Evolutionary conservation across 1,140 invertebrate genomes (phyloP), one percentile per base, ranked within the genome.

Genomic region (Leptoteleia sp.): DNA sequence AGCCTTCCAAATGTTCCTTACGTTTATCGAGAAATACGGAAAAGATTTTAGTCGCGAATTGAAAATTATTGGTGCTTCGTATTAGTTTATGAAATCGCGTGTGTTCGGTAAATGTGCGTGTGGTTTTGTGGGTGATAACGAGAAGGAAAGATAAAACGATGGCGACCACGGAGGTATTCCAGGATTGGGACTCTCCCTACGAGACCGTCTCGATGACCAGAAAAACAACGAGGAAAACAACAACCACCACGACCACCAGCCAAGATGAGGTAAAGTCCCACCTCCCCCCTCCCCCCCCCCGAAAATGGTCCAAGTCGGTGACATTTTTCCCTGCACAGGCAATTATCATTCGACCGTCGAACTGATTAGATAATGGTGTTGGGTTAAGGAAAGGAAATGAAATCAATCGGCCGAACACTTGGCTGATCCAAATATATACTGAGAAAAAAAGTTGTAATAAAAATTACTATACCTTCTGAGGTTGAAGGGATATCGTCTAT

Each of bases 81-180:
- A 55, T 15, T 68, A 67, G 45, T 55, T 45, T 31, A 70, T 48
- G 15, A 40, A 29, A 50, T 25, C 35, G 40, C 27, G 15, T 59
- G 62, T 72, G 54, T 37, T 37, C 16, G 13, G 11, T 15, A 12
- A 40, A 59, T 40, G 76, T 73, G 55, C 9, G 42, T 48, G 62
- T 47, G 37, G 25, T 47, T 47, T 55, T 43, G 59, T 70, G 42
- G 29, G 76, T 45, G 29, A 45, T 2, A n/a, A 61, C 31, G 16
- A 38, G 47, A 48, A 13, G 47, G 11, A 43, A 13, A n/a, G n/a
- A n/a, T n/a, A n/a, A 55, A 80, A 71, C 31, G 88, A 75, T 90
- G 88, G 87, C 88, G 55, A 89, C 87, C 6, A 89, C 88, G 15
- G 85, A 89, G 48, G 82, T 89, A 8, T 89, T 88, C 38, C 88